A percentile compares a stretch with the other conserved stretches of the same genome.
phyloP scores from a whole-genome alignment of 1,140 invertebrate genomes.

The Zaprionus inermis region DNA sequence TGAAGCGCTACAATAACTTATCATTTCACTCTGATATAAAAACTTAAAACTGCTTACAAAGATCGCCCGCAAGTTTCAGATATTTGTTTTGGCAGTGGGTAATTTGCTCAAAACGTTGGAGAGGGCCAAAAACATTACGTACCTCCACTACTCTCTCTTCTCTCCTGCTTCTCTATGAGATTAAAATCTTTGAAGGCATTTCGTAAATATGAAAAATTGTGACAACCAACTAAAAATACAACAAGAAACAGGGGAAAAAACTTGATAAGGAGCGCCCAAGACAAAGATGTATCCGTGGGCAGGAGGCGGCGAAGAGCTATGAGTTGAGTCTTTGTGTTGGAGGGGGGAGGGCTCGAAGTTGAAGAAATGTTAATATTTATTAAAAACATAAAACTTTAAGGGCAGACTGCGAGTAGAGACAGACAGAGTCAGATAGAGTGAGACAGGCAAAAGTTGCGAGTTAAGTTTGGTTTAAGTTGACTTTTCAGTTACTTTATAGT shows the following conservation, averaged over 20 bases:
- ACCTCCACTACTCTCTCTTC: background rate
- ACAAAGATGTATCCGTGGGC: constrained; percentile 12
- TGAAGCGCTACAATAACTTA: constrained; percentile 42
- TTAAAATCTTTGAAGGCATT: constrained; percentile 66
- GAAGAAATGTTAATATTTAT: constrained; percentile 58
- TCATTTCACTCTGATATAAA: constrained; percentile 27
- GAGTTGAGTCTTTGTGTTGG: background rate
- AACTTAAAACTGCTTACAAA: constrained; percentile 45
- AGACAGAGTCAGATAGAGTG: background rate
- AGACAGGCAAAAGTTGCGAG: background rate
- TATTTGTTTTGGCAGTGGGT: constrained; percentile 40
- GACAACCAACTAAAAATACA: constrained; percentile 50
- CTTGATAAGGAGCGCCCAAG: constrained; percentile 27
- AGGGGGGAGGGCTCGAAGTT: constrained; percentile 18
- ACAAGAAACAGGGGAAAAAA: constrained; percentile 31
- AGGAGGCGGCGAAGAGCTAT: background rate
- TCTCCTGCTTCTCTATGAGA: constrained; percentile 30
- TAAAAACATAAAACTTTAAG: constrained; percentile 54
- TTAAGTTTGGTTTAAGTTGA: constrained; percentile 7
- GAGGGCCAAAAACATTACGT: background rate
- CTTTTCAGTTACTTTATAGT: background rate
- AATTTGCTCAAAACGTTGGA: background rate
- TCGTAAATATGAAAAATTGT: constrained; percentile 60
- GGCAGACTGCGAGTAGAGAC: background rate
- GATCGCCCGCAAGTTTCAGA: constrained; percentile 53